Evolutionary conservation across 2,797 vertebrate genomes (phyloP).

Genomic region (Semotilus atromaculatus): DNA sequence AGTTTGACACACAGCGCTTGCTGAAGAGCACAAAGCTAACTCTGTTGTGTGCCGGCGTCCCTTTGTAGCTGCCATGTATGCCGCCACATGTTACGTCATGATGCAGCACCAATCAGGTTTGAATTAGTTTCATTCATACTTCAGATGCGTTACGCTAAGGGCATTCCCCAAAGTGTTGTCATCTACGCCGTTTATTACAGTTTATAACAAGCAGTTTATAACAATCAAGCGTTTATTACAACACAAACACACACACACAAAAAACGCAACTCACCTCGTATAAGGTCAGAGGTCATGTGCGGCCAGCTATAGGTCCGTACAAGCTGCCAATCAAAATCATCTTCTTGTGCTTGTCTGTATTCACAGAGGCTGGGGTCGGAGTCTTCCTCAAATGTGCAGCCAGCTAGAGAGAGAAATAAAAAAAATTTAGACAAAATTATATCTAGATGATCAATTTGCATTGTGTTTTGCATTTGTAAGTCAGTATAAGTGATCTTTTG

Average conservation of each 20-base stretch:
- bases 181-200: too few species aligned
- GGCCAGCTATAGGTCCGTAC: constrained; percentile 84
- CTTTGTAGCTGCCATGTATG: too few species aligned
- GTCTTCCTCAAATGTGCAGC: constrained; percentile 92
- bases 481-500: not conserved
- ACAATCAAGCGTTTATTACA: not conserved
- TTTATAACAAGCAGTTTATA: too few species aligned
- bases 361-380: constrained; percentile 85
- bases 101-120: too few species aligned
- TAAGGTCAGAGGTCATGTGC: constrained; percentile 83
- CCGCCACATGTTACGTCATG: too few species aligned
- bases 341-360: constrained; percentile 88
- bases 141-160: too few species aligned
- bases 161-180: too few species aligned
- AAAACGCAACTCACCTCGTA: constrained; percentile 80
- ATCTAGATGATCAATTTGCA: not conserved
- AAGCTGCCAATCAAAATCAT: constrained; percentile 95
- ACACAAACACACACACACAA: not conserved
- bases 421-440: not conserved
- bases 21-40: too few species aligned
- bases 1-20: too few species aligned
- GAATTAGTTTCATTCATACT: too few species aligned
- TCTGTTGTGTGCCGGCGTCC: too few species aligned
- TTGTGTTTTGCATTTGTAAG: not conserved
- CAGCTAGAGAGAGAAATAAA: constrained; percentile 73